These are phyloP conservation scores for Platycercus adscitus DNA, from an alignment of 2,113 vertebrate species.

Conservation along the genomic window DNA sequence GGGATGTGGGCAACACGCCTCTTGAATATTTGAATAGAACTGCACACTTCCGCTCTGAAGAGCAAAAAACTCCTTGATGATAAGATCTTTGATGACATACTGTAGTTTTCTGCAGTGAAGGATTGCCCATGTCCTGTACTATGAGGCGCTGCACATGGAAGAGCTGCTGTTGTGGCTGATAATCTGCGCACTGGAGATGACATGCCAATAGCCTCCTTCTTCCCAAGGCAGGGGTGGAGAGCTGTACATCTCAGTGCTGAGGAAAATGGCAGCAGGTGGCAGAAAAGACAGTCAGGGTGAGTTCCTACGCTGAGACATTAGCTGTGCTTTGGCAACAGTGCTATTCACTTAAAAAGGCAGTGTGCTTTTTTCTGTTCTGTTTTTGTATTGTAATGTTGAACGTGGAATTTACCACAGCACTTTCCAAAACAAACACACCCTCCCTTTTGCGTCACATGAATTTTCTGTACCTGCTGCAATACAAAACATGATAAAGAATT, in stretches of 20 bases:
- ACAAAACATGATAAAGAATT: neutral
- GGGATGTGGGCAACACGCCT: neutral
- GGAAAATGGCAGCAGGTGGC: neutral
- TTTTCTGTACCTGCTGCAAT: conserved; percentile 10
- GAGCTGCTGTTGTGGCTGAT: neutral
- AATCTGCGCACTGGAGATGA: neutral
- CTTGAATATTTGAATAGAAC: neutral
- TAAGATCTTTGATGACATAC: neutral
- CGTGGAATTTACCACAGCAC: neutral
- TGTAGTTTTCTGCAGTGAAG: neutral
- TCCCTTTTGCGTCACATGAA: conserved; percentile 1
- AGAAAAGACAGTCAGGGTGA: neutral
- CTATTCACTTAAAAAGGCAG: neutral
- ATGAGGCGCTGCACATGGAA: neutral
- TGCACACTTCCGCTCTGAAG: neutral
- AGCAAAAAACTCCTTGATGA: neutral
- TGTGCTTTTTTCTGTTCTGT: neutral
- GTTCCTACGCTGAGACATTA: neutral
- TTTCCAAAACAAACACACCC: conserved; percentile 36
- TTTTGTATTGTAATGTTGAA: neutral
- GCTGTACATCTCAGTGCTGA: neutral
- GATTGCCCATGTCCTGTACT: neutral
- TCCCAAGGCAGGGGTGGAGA: neutral
- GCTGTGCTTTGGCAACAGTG: neutral
- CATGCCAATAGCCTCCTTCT: neutral